phyloP scores from a whole-genome alignment of 2,888 invertebrate genomes.

The Andrena bicolor region DNA sequence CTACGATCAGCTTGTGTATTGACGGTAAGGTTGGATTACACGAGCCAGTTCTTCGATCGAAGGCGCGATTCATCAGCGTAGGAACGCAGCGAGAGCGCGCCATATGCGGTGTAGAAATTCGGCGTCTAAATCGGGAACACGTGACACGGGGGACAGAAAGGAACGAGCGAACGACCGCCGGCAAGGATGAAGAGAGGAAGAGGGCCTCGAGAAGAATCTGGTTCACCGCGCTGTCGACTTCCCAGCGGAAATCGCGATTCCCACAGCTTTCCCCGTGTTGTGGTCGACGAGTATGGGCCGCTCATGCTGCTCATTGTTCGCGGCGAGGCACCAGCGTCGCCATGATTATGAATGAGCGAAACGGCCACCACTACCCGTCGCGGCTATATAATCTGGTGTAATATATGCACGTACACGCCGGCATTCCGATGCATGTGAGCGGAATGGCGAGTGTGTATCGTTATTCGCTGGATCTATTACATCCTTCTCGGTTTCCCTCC shows the following conservation, averaged over 20 bases:
- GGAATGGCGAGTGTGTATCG: slow-evolving; percentile 23
- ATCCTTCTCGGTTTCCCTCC: slow-evolving; percentile 7
- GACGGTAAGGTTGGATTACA: not conserved
- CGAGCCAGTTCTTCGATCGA: slow-evolving; percentile 10
- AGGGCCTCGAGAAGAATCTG: slow-evolving; percentile 65
- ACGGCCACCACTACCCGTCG: slow-evolving; percentile 43
- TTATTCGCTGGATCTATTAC: slow-evolving; percentile 19
- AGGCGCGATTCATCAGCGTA: not conserved
- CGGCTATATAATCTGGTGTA: slow-evolving; percentile 29
- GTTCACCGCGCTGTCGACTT: slow-evolving; percentile 72
- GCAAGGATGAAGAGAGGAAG: slow-evolving; percentile 49
- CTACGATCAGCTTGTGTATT: too few species aligned
- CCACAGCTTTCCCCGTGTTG: slow-evolving; percentile 76
- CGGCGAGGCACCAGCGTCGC: slow-evolving; percentile 46
- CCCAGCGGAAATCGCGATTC: slow-evolving; percentile 77
- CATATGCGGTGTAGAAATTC: slow-evolving; percentile 16
- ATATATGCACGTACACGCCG: slow-evolving; percentile 22
- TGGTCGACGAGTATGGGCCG: slow-evolving; percentile 51
- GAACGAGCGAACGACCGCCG: not conserved
- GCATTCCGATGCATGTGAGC: slow-evolving; percentile 9
- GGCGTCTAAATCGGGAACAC: slow-evolving; percentile 45
- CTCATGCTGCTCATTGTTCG: slow-evolving; percentile 66
- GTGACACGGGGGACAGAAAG: slow-evolving; percentile 18
- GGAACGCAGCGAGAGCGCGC: not conserved
- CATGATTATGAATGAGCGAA: slow-evolving; percentile 69